Evolutionary conservation across 2,888 invertebrate species (phyloP).

Genomic region (Diabrotica balteata): DNA sequence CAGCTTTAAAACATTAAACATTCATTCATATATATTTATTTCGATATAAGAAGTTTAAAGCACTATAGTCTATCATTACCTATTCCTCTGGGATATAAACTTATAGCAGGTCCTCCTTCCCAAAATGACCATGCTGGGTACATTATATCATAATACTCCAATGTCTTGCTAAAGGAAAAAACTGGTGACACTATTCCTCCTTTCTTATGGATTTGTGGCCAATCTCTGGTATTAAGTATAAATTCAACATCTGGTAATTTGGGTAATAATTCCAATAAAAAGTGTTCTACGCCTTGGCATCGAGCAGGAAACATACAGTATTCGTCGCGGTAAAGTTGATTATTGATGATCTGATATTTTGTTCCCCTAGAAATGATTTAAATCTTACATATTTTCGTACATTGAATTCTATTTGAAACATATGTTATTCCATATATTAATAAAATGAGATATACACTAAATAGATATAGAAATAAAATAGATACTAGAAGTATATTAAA

Average conservation of each 20-base stretch:
- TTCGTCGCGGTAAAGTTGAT: constrained; percentile 80
- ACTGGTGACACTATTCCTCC: constrained; percentile 76
- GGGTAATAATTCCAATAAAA: constrained; percentile 72
- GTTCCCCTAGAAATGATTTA: constrained; percentile 65
- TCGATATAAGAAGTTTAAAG: no score
- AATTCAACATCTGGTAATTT: constrained; percentile 85
- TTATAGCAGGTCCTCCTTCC: constrained; percentile 97
- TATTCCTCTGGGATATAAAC: constrained; percentile 89
- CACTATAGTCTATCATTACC: constrained; percentile 43
- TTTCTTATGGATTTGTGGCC: constrained; percentile 81
- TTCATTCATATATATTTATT: no score
- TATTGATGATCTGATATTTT: constrained; percentile 83
- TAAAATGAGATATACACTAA: no score
- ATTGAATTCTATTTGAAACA: no score
- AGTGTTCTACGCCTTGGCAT: constrained; percentile 91
- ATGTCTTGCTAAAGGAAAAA: constrained; percentile 95
- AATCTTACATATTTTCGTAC: no score
- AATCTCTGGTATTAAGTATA: constrained; percentile 88
- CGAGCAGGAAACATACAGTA: constrained; percentile 92
- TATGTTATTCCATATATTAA: no score
- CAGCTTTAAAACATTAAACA: no score
- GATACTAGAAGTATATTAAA: no score
- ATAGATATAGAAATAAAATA: no score
- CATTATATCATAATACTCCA: constrained; percentile 87
- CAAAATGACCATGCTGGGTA: constrained; percentile 98